Percentiles rank a stretch among this genome's conserved stretches.
Conservation (phyloP, 2,113 vertebrate species). For the Edolisoma coerulescens region DNA sequence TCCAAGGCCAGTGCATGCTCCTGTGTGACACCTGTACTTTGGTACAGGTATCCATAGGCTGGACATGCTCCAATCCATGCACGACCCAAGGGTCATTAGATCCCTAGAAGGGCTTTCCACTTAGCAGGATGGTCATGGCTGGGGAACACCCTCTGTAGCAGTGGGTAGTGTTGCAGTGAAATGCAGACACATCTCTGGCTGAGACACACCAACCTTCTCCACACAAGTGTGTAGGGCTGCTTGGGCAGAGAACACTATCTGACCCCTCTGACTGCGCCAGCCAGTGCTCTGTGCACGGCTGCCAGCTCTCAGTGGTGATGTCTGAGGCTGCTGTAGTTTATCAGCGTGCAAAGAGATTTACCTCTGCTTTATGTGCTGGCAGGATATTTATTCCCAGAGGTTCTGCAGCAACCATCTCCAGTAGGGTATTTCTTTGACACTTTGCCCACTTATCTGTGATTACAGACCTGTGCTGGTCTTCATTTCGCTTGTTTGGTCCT, state of each 20-base stretch:
- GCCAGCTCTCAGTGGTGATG: background rate
- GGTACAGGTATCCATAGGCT: background rate
- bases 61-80: background rate
- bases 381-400: background rate
- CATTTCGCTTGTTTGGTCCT: background rate
- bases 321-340: background rate
- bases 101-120: background rate
- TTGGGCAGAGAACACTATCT: background rate
- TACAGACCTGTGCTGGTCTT: background rate
- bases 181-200: background rate
- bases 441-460: conserved; percentile 3
- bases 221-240: background rate
- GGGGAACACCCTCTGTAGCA: background rate
- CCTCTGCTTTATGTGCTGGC: background rate
- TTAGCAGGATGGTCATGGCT: background rate
- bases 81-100: too few relatives aligned
- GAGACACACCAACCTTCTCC: background rate
- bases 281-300: background rate
- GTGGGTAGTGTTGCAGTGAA: background rate
- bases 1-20: background rate
- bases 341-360: background rate
- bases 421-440: background rate
- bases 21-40: background rate
- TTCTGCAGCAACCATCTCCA: background rate
- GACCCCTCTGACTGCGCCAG: background rate